Percentiles rank a stretch among this genome's conserved stretches.
Conservation (phyloP, 2,797 vertebrate species). For the Erethizon dorsatum region DNA sequence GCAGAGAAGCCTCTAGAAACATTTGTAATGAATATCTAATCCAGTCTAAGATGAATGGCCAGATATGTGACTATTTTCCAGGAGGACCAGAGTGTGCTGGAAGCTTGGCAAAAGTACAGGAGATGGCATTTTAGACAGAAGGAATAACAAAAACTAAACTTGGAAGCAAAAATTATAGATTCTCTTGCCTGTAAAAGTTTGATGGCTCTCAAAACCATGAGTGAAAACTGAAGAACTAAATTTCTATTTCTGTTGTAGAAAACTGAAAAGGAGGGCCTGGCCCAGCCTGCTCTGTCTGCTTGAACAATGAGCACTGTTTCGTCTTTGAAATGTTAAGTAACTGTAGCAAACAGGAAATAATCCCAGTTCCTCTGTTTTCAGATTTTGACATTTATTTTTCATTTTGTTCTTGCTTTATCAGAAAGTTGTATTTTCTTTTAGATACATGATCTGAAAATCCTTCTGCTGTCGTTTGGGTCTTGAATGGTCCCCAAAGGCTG, state of each 20-base stretch:
- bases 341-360: neutral
- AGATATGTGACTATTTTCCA: neutral
- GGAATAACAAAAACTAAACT: neutral
- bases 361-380: neutral
- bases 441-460: neutral
- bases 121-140: neutral
- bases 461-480: neutral
- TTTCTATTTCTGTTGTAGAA: neutral
- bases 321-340: neutral
- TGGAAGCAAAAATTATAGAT: neutral
- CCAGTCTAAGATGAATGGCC: neutral
- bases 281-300: neutral
- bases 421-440: neutral
- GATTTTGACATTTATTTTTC: neutral
- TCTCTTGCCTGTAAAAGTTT: neutral
- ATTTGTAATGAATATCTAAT: too few relatives aligned
- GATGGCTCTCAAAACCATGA: neutral
- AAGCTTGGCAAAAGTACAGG: neutral
- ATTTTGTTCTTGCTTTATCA: slow-evolving; percentile 3
- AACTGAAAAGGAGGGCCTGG: neutral
- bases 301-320: neutral
- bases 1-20: neutral
- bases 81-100: neutral
- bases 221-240: neutral
- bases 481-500: neutral